Percentiles rank a stretch among this genome's conserved stretches.
Conservation (phyloP, 2,888 invertebrate genomes). For the Dione vanillae region DNA sequence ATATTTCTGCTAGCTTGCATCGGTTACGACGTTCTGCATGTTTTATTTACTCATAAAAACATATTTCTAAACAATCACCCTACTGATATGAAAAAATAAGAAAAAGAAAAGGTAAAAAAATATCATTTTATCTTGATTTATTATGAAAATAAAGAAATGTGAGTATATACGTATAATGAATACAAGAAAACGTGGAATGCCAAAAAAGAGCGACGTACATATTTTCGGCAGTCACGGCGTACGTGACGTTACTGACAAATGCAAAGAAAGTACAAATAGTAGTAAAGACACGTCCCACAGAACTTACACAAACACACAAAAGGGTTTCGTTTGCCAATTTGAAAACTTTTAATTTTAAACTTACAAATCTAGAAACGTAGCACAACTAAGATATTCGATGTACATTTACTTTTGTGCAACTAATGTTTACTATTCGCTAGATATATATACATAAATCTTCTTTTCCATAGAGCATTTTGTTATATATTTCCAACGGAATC, state of each 20-base stretch:
- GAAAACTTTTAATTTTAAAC: conserved; percentile 18
- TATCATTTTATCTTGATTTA: conserved; percentile 23
- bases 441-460: too few relatives aligned
- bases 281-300: conserved; percentile 29
- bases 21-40: not conserved
- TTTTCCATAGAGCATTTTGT: too few relatives aligned
- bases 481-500: too few relatives aligned
- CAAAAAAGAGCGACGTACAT: conserved; percentile 26
- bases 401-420: not conserved
- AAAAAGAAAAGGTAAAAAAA: not conserved
- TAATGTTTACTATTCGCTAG: not conserved
- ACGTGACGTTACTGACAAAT: conserved; percentile 31
- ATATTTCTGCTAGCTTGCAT: too few relatives aligned
- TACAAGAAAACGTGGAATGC: conserved; percentile 22
- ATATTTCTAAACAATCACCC: not conserved
- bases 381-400: not conserved
- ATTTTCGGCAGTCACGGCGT: conserved; percentile 27
- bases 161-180: conserved; percentile 26
- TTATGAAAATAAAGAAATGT: conserved; percentile 21
- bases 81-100: not conserved
- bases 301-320: conserved; percentile 33
- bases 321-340: conserved; percentile 28
- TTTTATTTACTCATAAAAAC: not conserved
- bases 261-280: conserved; percentile 13
- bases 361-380: not conserved